Evolutionary conservation across 2,113 vertebrate species (phyloP), one percentile per base, ranked within the genome.

Genomic region (Calidris pugnax): DNA sequence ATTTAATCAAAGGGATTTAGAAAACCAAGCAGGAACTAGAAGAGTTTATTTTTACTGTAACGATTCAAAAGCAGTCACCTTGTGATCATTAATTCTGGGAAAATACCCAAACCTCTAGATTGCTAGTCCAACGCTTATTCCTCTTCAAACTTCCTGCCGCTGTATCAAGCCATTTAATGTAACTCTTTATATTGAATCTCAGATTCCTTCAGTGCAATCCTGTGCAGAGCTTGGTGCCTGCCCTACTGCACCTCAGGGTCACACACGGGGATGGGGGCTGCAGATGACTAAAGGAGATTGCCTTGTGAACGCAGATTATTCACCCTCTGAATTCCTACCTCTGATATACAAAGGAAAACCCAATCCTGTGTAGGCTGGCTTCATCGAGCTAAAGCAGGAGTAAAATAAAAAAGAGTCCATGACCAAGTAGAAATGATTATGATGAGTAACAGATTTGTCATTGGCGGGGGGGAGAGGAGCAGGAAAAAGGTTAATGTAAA

Each of bases 401-500:
- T 63, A 69, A 80, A n/a, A n/a, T n/a, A n/a, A n/a, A n/a, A 80
- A 69, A 45, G 26, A 60, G 35, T 26, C 48, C 60, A 16, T 82
- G 48, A 85, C 48, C 33, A 60, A 79, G 22, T 7, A 76, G 35
- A 22, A 76, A 85, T 27, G 10, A 56, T 41, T 78, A 10, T 12
- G 8, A 79, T 43, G 63, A 91, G 55, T 32, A 89, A 87, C 14
- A 56, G 28, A 79, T 64, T 68, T 85, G 13, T 66, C 71, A 64
- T 24, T 45, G 10, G 8, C 0, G 0, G 2, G 9, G 8, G 1
- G 0, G 2, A 7, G 27, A 1, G 9, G 27, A 11, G 5, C 4
- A 1, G 1, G 0, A 28, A 55, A 41, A 80, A 64, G 7, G 1
- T 19, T 41, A 19, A 30, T 26, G 16, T 37, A 62, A 73, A 85